Evolutionary conservation across 2,797 vertebrate species (phyloP), one percentile per base, ranked within the genome.

Genomic region (Lycodopsis pacificus): DNA sequence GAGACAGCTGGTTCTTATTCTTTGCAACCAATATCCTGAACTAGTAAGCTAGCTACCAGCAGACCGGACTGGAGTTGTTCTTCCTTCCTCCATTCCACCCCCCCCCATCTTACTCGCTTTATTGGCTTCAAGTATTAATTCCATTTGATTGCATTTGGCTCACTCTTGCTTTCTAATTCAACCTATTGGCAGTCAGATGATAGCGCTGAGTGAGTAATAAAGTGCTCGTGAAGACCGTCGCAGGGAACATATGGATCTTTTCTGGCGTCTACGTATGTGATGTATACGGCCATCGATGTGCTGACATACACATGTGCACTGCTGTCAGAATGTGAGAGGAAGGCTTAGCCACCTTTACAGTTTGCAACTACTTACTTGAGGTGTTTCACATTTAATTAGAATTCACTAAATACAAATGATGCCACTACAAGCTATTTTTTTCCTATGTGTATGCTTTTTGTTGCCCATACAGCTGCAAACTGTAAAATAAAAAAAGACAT

Each of bases 141-240:
- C 7, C 11, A 57, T 73, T 81, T 72, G 77, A 63, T 80, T 82
- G 61, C 51, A 44, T 79, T 80, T 83, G 75, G 65, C 77, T 82
- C 67, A 6, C 48, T 64, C 32, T 42, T 46, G 46, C 70, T 58
- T 69, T 84, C 53, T 66, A 71, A 34, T 78, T 72, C 58, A 38
- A 81, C 65, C 67, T 80, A 56, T 36, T 76, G 77, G 76, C 73
- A 65, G 65, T 73, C 72, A 62, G 73, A 68, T 59, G 63, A 70
- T 74, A 77, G 76, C 65, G 65, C 79, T 82, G 66, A 81, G 68
- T 56, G 65, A 82, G 81, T 83, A 75, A 86, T 85, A 73, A 82
- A 86, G 77, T 66, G 67, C 48, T 71, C 20, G 15, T 64, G 69
- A 76, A 68, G 61, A 68, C 20, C 49, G 69, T 56, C 32, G 19